phyloP scores from a whole-genome alignment of 2,113 vertebrate species.

The Siniperca knerii region DNA sequence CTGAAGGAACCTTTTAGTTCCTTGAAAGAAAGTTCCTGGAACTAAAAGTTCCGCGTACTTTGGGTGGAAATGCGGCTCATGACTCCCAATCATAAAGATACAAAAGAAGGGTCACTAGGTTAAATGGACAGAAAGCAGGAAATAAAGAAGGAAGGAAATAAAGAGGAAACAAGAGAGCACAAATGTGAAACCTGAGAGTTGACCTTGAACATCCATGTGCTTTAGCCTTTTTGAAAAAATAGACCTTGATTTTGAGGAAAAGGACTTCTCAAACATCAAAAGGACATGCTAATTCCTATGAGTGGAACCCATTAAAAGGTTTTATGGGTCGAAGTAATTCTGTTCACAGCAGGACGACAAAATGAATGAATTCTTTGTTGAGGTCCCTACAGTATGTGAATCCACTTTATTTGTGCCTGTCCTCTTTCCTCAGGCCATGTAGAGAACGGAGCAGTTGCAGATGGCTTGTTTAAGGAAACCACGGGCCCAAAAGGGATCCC shows the following conservation, averaged over 20 bases:
- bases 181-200: neutral
- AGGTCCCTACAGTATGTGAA: conserved; percentile 62
- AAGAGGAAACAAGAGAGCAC: conserved; percentile 9
- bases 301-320: conserved; percentile 52
- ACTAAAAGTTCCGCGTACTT: too few species aligned
- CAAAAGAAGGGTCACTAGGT: conserved; percentile 54
- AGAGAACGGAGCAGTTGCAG: conserved; percentile 75
- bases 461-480: conserved; percentile 83
- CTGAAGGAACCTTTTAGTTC: too few species aligned
- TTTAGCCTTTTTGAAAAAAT: neutral
- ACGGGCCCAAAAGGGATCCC: conserved; percentile 77
- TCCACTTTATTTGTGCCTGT: conserved; percentile 69
- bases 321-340: conserved; percentile 60
- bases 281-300: conserved; percentile 45
- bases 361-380: conserved; percentile 71
- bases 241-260: conserved; percentile 7
- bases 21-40: too few species aligned
- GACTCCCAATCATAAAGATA: conserved; percentile 32
- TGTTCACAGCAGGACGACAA: conserved; percentile 50
- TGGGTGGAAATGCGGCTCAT: too few species aligned
- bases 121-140: conserved; percentile 12
- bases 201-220: conserved; percentile 7
- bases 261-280: conserved; percentile 45
- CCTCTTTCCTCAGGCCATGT: conserved; percentile 62
- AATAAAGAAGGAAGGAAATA: conserved; percentile 10